A percentile compares a stretch with the other conserved stretches of the same genome.
phyloP scores from a whole-genome alignment of 1,140 invertebrate species.

The Drosophila bifasciata region DNA sequence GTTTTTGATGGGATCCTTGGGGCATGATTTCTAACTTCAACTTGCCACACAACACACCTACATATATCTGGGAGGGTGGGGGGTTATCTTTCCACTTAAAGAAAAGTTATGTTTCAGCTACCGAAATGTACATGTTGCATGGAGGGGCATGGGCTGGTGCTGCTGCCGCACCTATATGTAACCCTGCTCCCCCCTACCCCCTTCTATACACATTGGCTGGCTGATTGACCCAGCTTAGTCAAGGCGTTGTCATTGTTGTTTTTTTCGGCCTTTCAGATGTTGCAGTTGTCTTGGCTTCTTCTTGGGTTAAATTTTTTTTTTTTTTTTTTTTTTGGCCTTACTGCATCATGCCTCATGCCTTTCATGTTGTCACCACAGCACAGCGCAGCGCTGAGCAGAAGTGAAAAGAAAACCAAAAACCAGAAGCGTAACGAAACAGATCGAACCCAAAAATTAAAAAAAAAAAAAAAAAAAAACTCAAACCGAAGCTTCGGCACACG shows the following conservation, averaged over 20 bases:
- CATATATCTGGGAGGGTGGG: too few species aligned
- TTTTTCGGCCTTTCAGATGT: slow-evolving; percentile 39
- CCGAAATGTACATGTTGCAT: slow-evolving; percentile 4
- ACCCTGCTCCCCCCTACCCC: slow-evolving; percentile 1
- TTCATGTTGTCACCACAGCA: slow-evolving; percentile 70
- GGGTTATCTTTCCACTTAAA: slow-evolving; percentile 18
- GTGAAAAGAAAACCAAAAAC: slow-evolving; percentile 77
- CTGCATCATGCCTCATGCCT: slow-evolving; percentile 14
- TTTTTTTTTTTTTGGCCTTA: slow-evolving; percentile 32
- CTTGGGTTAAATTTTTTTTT: slow-evolving; percentile 14
- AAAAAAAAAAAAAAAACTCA: slow-evolving; percentile 12
- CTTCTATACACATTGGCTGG: neutral
- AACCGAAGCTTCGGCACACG: slow-evolving; percentile 63
- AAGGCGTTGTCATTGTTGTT: slow-evolving; percentile 44
- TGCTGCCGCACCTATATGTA: slow-evolving; percentile 28
- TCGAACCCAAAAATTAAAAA: slow-evolving; percentile 35
- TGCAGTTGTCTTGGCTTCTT: slow-evolving; percentile 14
- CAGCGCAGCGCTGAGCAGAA: slow-evolving; percentile 51
- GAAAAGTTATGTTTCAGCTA: slow-evolving; percentile 26
- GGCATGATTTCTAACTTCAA: too few species aligned
- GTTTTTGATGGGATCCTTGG: too few species aligned
- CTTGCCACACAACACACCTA: too few species aligned
- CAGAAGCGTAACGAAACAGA: slow-evolving; percentile 82
- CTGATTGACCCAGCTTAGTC: slow-evolving; percentile 61
- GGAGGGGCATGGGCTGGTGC: neutral